phyloP scores from a whole-genome alignment of 1,140 invertebrate species.

The Drosophila leontia region DNA sequence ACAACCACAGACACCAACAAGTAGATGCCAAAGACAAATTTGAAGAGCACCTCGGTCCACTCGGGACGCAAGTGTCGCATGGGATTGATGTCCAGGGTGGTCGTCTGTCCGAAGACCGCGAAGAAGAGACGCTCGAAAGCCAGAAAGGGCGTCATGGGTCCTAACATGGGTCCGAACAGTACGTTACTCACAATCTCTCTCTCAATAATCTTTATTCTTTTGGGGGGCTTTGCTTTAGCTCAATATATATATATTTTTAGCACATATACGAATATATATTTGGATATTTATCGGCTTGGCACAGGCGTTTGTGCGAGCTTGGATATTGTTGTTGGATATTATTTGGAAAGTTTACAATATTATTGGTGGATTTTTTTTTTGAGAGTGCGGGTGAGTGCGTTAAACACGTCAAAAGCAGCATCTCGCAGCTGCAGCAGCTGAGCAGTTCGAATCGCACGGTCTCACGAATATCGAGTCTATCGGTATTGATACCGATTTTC shows the following conservation, averaged over 20 bases:
- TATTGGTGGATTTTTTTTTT: slow-evolving; percentile 32
- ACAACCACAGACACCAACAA: slow-evolving; percentile 99
- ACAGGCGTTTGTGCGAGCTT: slow-evolving; percentile 74
- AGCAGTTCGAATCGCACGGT: slow-evolving; percentile 33
- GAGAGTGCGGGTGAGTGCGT: slow-evolving; percentile 47
- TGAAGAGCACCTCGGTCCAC: slow-evolving; percentile 93
- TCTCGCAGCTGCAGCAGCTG: slow-evolving; percentile 51
- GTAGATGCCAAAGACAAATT: slow-evolving; percentile 97
- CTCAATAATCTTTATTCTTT: slow-evolving; percentile 11
- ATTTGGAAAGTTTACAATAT: slow-evolving; percentile 29
- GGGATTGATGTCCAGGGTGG: slow-evolving; percentile 93
- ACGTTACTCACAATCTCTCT: slow-evolving; percentile 44
- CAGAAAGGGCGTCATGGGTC: slow-evolving; percentile 93
- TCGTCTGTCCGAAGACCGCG: slow-evolving; percentile 98
- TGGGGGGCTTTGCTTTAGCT: slow-evolving; percentile 38
- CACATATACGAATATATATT: slow-evolving; percentile 35
- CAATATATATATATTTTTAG: slow-evolving; percentile 13
- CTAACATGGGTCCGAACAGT: slow-evolving; percentile 85
- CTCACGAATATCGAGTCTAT: slow-evolving; percentile 63
- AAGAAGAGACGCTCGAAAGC: slow-evolving; percentile 99
- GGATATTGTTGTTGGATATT: slow-evolving; percentile 10
- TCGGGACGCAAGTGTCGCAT: slow-evolving; percentile 88
- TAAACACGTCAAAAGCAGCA: slow-evolving; percentile 72
- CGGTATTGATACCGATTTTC: slow-evolving; percentile 32
- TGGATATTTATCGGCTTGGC: slow-evolving; percentile 54